Conservation (phyloP, 2,888 invertebrate species). For the Nomada lathburiana region DNA sequence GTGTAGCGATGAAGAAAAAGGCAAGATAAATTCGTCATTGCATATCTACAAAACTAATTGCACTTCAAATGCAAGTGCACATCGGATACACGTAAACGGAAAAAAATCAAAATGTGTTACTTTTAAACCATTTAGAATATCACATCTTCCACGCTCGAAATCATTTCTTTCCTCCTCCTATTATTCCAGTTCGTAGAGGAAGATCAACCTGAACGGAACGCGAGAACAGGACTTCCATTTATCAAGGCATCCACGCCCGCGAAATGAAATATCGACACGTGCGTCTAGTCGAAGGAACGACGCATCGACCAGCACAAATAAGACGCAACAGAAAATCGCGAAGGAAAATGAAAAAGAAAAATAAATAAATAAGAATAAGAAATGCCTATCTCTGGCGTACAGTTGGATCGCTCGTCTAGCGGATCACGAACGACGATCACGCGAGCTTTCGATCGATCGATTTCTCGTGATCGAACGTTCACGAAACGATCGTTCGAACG, state of each 20-base stretch:
- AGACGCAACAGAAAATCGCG: not conserved
- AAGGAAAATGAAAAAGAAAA: not conserved
- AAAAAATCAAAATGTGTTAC: no score
- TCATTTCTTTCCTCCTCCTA: no score
- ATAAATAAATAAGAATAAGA: not conserved
- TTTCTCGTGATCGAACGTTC: slow-evolving; percentile 7
- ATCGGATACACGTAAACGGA: no score
- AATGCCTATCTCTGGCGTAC: slow-evolving; percentile 16
- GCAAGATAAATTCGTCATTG: no score
- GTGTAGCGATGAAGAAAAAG: no score
- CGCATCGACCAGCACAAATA: slow-evolving; percentile 15
- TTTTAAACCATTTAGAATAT: no score
- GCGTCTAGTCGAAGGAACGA: not conserved
- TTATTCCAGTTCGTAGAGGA: no score
- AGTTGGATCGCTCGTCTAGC: slow-evolving; percentile 12
- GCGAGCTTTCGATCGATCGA: slow-evolving; percentile 29
- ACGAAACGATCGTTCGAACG: slow-evolving; percentile 18
- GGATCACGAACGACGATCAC: slow-evolving; percentile 48
- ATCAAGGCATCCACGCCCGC: slow-evolving; percentile 17
- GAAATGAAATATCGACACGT: slow-evolving; percentile 38
- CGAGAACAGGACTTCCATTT: slow-evolving; percentile 14
- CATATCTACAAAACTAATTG: no score
- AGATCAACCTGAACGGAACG: not conserved
- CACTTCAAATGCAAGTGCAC: no score
- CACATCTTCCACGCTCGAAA: no score